These are phyloP conservation scores for Semotilus atromaculatus DNA, from an alignment of 2,797 vertebrate genomes.

Conservation along the genomic window DNA sequence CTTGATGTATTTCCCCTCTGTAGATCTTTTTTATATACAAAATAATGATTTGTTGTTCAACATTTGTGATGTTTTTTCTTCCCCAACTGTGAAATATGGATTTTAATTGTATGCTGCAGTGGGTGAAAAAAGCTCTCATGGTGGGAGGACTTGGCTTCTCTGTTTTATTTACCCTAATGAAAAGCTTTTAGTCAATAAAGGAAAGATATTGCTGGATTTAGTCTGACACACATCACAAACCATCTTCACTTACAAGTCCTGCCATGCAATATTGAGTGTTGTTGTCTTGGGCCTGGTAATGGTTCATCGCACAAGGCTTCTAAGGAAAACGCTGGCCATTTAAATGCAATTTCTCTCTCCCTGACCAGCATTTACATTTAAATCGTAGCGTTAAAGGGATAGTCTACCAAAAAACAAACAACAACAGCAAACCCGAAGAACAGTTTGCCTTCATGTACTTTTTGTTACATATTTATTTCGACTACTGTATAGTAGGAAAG, in stretches of 20 bases:
- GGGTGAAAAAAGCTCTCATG: conserved; percentile 31
- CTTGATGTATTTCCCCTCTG: conserved; percentile 11
- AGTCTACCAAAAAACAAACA: not conserved
- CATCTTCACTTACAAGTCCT: conserved; percentile 41
- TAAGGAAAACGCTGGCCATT: conserved; percentile 16
- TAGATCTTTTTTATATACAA: not conserved
- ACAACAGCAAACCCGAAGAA: not conserved
- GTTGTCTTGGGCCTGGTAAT: conserved; percentile 18
- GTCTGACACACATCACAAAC: conserved; percentile 52
- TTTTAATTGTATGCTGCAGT: conserved; percentile 32
- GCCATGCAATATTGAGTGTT: conserved; percentile 41
- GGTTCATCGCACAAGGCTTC: conserved; percentile 34
- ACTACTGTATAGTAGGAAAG: too few species aligned
- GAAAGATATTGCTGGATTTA: conserved; percentile 52
- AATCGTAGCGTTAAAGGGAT: not conserved
- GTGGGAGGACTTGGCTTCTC: conserved; percentile 45
- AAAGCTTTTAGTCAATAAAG: conserved; percentile 65
- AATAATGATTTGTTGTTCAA: conserved; percentile 34
- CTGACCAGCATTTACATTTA: conserved; percentile 30
- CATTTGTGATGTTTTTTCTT: conserved; percentile 29
- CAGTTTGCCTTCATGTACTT: not conserved
- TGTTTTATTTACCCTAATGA: conserved; percentile 61
- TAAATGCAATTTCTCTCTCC: not conserved
- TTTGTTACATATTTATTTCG: too few species aligned
- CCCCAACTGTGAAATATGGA: conserved; percentile 21